These are phyloP conservation scores for Serripes groenlandicus DNA, from an alignment of 2,888 invertebrate species.

Conservation along the genomic window DNA sequence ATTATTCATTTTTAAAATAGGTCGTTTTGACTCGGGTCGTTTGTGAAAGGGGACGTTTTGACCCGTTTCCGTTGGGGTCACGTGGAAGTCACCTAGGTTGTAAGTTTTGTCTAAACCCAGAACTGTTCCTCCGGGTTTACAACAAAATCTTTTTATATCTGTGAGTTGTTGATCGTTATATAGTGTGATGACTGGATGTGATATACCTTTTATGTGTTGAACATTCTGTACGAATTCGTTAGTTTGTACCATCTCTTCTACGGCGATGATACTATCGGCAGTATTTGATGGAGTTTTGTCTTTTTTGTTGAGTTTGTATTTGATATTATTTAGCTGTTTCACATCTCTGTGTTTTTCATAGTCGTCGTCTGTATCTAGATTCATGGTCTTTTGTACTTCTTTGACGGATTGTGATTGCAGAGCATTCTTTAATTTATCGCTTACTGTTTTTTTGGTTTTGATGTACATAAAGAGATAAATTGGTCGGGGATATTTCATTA, in stretches of 20 bases:
- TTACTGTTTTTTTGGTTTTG: slow-evolving; percentile 15
- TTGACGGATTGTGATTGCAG: slow-evolving; percentile 23
- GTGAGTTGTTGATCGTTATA: slow-evolving; percentile 43
- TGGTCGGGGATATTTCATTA: no score
- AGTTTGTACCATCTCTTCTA: slow-evolving; percentile 56
- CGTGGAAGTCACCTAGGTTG: no score
- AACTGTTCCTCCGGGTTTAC: slow-evolving; percentile 22
- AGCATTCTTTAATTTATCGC: background rate
- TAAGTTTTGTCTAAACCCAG: slow-evolving; percentile 54
- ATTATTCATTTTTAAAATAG: no score
- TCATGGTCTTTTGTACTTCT: slow-evolving; percentile 30
- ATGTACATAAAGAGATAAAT: no score
- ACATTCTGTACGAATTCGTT: slow-evolving; percentile 49
- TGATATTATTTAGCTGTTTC: slow-evolving; percentile 36
- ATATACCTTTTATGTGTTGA: slow-evolving; percentile 29
- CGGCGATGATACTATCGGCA: slow-evolving; percentile 49
- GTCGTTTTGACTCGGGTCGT: no score
- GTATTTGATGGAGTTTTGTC: slow-evolving; percentile 5
- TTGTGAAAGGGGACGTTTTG: no score
- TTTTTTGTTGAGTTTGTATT: slow-evolving; percentile 19
- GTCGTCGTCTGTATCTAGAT: slow-evolving; percentile 1
- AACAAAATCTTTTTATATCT: slow-evolving; percentile 54
- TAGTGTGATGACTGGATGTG: slow-evolving; percentile 41
- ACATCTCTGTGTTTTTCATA: slow-evolving; percentile 8
- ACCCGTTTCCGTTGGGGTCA: no score